Base-by-base conservation (phyloP, 2,797 vertebrate species). In the Siniperca undulata region DNA sequence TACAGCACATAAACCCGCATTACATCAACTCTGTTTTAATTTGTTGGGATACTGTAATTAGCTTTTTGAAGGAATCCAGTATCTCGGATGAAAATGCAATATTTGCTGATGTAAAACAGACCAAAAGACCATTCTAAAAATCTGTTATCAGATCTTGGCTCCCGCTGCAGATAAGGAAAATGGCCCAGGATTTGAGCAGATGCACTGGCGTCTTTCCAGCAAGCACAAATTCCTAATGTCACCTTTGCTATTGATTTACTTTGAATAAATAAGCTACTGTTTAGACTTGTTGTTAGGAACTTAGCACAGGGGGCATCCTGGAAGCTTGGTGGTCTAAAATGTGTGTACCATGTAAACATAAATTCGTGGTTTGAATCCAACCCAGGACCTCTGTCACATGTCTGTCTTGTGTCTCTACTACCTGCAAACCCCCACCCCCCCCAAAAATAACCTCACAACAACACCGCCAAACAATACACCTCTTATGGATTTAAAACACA, bases 401-500 rank as follows among this genome's bases (percentile, higher is more conserved):
- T 72, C 59, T 69, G 10, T 74, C 53, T 78, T 55, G 40, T 67
- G 58, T 81, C 65, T 64, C 14, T 16, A 36, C 53, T 52, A 60
- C 78, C 72, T 74, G 74, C 10, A 73, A 61, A 44, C 50, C 24
- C 34, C 58, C 24, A 27, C 22, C 11, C 10, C 40, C 40, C 17
- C 27, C 1, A 24, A 13, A 74, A 68, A 78, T 10, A 71, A 81
- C 71, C 59, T 77, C 14, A 70, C 59, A 59, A 74, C 59, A 19
- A 50, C 8, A 0, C 70, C 38, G 71, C 44, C 66, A 86, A 83
- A 76, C 72, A 82, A 66, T 40, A 66, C 78, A 77, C 85, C 81
- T 90, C 89, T 86, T 86, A 87, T 92, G 88, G 85, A 73, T 89
- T 92, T 88, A 89, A 89, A 90, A 79, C 76, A 78, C 83, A 80